These are phyloP conservation scores for Tuberolachnus salignus DNA, from an alignment of 2,888 invertebrate genomes.

Conservation along the genomic window DNA sequence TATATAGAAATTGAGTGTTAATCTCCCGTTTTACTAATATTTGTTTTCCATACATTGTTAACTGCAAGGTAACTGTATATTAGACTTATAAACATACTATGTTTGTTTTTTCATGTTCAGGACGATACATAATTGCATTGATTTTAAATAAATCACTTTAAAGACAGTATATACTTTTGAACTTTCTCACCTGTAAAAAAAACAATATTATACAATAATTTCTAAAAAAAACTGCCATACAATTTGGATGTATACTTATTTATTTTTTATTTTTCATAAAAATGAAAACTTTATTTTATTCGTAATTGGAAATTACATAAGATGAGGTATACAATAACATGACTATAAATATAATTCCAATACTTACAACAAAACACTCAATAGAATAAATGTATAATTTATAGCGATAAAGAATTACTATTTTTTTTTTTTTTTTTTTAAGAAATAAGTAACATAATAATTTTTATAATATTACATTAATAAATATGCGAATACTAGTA, in stretches of 20 bases:
- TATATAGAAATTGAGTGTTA: too few species aligned
- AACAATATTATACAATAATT: too few species aligned
- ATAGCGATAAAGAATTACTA: conserved; percentile 24
- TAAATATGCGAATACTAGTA: conserved; percentile 24
- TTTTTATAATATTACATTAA: conserved; percentile 17
- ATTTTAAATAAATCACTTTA: too few species aligned
- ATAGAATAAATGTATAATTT: conserved; percentile 43
- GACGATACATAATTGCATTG: too few species aligned
- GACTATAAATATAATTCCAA: conserved; percentile 37
- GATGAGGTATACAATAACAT: conserved; percentile 35
- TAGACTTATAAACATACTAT: too few species aligned
- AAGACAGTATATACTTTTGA: too few species aligned
- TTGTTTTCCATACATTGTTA: too few species aligned
- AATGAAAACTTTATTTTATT: conserved; percentile 25
- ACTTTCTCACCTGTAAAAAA: too few species aligned
- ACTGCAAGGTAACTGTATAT: too few species aligned
- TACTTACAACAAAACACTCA: conserved; percentile 33
- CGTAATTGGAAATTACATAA: conserved; percentile 13
- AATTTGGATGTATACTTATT: background rate
- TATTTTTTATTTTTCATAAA: conserved; percentile 21
- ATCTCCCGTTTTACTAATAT: too few species aligned
- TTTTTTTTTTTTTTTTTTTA: conserved; percentile 15
- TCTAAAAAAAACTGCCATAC: too few species aligned
- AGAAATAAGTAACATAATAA: conserved; percentile 48
- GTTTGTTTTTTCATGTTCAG: too few species aligned